Evolutionary conservation across 2,888 invertebrate genomes (phyloP).

Genomic region (Philonicus albiceps): DNA sequence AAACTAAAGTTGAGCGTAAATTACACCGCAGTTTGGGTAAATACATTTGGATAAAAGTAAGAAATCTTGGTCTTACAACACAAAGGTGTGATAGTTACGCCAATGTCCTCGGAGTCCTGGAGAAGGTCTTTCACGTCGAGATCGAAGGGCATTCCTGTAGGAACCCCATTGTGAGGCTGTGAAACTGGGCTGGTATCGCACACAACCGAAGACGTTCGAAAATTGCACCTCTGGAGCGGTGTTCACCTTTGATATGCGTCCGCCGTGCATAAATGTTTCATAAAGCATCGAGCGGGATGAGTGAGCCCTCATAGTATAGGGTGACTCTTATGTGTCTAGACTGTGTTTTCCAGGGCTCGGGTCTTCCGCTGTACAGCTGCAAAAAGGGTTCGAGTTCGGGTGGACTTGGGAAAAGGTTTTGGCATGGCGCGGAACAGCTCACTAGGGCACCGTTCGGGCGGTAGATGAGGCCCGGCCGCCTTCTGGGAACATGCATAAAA

Average conservation of each 20-base stretch:
- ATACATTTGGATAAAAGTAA: no score
- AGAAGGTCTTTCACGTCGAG: no score
- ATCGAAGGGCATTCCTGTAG: background rate
- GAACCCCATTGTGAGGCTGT: background rate
- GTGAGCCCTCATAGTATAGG: background rate
- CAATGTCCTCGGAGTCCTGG: no score
- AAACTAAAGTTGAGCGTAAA: no score
- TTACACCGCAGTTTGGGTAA: no score
- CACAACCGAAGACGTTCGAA: background rate
- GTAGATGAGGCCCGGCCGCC: background rate
- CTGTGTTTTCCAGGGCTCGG: background rate
- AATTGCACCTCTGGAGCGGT: background rate
- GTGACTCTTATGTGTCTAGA: conserved; percentile 3
- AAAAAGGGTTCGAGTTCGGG: background rate
- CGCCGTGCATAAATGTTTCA: conserved; percentile 10
- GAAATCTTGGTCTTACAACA: no score
- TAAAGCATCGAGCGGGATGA: background rate
- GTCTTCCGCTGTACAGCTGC: background rate
- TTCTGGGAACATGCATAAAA: background rate
- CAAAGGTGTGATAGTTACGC: no score
- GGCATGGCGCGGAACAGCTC: background rate
- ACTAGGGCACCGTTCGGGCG: background rate
- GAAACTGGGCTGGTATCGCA: background rate
- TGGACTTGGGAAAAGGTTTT: background rate
- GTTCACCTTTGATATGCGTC: background rate